phyloP scores from a whole-genome alignment of 2,113 vertebrate species.

The Pterophyllum scalare region DNA sequence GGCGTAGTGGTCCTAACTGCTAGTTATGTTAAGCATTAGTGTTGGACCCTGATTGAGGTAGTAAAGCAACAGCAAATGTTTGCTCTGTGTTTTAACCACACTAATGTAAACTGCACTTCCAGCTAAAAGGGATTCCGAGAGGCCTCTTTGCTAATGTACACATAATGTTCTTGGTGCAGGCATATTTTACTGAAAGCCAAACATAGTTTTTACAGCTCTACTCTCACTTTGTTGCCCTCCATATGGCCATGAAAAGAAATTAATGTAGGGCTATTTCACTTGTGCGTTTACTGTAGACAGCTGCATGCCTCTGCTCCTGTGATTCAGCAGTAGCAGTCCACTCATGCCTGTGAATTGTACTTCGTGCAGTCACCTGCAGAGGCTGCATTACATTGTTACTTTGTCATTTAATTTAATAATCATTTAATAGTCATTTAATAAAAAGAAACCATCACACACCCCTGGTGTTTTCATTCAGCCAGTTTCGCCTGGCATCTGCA shows the following conservation, averaged over 20 bases:
- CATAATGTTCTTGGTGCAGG: not conserved
- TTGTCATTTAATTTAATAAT: too few relatives aligned
- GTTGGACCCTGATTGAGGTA: not conserved
- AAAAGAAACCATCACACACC: not conserved
- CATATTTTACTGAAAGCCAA: not conserved
- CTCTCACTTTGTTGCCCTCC: not conserved
- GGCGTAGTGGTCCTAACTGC: too few relatives aligned
- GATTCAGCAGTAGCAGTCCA: not conserved
- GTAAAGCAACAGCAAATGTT: not conserved
- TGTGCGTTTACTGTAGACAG: not conserved
- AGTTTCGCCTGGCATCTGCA: not conserved
- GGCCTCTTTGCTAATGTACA: not conserved
- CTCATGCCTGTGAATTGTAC: not conserved
- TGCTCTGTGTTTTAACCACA: not conserved
- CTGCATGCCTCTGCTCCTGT: not conserved
- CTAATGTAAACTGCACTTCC: not conserved
- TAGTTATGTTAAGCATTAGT: not conserved
- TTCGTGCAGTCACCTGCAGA: not conserved
- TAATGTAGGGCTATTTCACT: not conserved
- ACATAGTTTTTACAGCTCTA: conserved; percentile 3
- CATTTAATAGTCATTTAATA: too few relatives aligned
- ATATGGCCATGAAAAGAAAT: too few relatives aligned
- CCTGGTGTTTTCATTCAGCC: not conserved
- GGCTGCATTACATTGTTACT: not conserved
- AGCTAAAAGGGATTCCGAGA: not conserved